Percentiles rank a stretch among this genome's conserved stretches.
These are phyloP conservation scores for Petrocephalus sullivani DNA, from an alignment of 2,797 vertebrate species.

Conservation along the genomic window DNA sequence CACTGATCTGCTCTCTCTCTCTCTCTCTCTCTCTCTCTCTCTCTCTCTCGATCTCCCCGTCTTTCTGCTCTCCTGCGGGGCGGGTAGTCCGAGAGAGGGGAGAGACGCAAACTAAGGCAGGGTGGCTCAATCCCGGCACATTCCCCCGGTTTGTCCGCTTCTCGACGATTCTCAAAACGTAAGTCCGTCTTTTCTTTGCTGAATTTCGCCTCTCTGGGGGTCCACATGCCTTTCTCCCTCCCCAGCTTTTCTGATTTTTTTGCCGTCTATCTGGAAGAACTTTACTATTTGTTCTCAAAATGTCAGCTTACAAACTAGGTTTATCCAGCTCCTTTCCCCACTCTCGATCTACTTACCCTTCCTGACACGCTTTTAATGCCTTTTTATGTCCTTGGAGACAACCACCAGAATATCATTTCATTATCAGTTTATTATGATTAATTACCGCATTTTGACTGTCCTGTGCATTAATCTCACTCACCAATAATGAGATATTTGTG, in stretches of 20 bases:
- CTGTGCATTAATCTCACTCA: neutral
- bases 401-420: neutral
- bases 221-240: neutral
- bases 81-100: slow-evolving; percentile 17
- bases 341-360: neutral
- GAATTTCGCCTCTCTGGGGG: neutral
- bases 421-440: neutral
- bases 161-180: slow-evolving; percentile 31
- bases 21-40: too few species aligned
- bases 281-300: slow-evolving; percentile 13
- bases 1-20: slow-evolving; percentile 30
- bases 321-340: neutral
- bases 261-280: slow-evolving; percentile 6
- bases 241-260: slow-evolving; percentile 1
- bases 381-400: neutral
- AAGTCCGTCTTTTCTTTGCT: slow-evolving; percentile 18
- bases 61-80: slow-evolving; percentile 17
- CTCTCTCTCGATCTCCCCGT: neutral
- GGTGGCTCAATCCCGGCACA: slow-evolving; percentile 32
- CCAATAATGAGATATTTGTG: neutral
- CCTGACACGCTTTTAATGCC: neutral
- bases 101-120: slow-evolving; percentile 35
- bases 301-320: neutral
- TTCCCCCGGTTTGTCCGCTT: slow-evolving; percentile 29
- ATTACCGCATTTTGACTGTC: neutral